phyloP scores from a whole-genome alignment of 1,140 invertebrate species.

The Calephelis virginiensis region DNA sequence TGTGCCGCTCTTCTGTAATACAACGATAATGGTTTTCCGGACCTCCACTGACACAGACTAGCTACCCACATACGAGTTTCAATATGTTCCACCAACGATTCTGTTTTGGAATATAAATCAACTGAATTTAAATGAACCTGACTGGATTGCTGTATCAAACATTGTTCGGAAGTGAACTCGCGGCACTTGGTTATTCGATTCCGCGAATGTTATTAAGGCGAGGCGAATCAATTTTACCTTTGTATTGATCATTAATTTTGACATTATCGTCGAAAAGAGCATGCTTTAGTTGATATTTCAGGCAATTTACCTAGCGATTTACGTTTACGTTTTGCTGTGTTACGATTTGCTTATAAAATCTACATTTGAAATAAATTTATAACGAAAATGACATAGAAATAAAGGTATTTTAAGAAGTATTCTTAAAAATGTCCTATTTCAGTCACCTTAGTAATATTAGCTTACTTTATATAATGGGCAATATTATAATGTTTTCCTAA shows the following conservation, averaged over 20 bases:
- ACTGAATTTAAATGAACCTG: conserved; percentile 37
- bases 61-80: conserved; percentile 46
- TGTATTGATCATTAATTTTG: conserved; percentile 39
- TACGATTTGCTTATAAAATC: neutral
- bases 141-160: conserved; percentile 30
- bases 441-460: too few relatives aligned
- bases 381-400: too few relatives aligned
- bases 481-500: too few relatives aligned
- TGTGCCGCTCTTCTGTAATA: conserved; percentile 42
- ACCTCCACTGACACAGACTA: conserved; percentile 49
- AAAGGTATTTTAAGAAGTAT: too few relatives aligned
- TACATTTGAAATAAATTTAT: too few relatives aligned
- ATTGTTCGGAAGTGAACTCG: conserved; percentile 31
- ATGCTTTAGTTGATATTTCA: conserved; percentile 23
- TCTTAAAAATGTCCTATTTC: too few relatives aligned
- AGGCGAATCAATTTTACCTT: conserved; percentile 39
- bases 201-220: conserved; percentile 36
- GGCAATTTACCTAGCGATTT: neutral
- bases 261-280: conserved; percentile 31
- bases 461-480: too few relatives aligned
- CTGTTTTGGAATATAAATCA: conserved; percentile 52
- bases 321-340: neutral
- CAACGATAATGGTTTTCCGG: conserved; percentile 43
- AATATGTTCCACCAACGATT: conserved; percentile 43
- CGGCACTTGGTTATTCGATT: conserved; percentile 37